Base-by-base conservation (phyloP, 64 coral and sea anemone species). In the Stichodactyla helianthus region DNA sequence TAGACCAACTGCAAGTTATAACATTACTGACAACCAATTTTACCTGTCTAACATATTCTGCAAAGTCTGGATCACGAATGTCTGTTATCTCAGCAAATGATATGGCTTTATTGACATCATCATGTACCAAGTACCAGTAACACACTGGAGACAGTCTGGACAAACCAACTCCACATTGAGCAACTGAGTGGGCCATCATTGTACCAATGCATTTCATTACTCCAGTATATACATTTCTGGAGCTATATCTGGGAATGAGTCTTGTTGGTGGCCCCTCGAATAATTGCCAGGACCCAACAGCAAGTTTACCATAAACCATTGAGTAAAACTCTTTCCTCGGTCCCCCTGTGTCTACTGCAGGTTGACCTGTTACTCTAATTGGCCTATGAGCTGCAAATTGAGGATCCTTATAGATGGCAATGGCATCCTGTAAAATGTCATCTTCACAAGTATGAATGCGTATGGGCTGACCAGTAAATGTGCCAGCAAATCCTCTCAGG, bases 61-160 rank as follows among this genome's bases (percentile, higher is more conserved):
- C 55, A 31, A 58, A 77, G 12, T 82, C 79, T 70, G 31, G 23
- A 83, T 89, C 31, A 11, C 60, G 1, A 44, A 89, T 64, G 16
- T 83, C 88, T 19, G 54, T 82, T 35, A 89, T 27, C 20, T 80
- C 82, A 20, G 55, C 78, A 82, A 82, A 89, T 60, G 55, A 27
- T 18, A 89, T 4, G 12, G 88, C 88, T 82, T 82, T 89, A 52
- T 57, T 12, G 10, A 89, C 79, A 70, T 89, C 88, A 16, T 77
- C 88, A 82, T 77, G 27, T 3, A 64, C 52, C 18, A 89, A 35
- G 79, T 89, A 89, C 88, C 88, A 89, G 79, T 82, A 89, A 25
- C 54, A 60, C 22, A 60, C 54, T 82, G 88, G 88, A n/a, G 81
- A 83, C 17, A 89, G 27, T 52, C 26, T 20, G 6, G 57, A 28